A percentile compares a stretch with the other conserved stretches of the same genome.
These are phyloP conservation scores for Lasiurus borealis DNA, from an alignment of 2,113 vertebrate species.

Conservation along the genomic window DNA sequence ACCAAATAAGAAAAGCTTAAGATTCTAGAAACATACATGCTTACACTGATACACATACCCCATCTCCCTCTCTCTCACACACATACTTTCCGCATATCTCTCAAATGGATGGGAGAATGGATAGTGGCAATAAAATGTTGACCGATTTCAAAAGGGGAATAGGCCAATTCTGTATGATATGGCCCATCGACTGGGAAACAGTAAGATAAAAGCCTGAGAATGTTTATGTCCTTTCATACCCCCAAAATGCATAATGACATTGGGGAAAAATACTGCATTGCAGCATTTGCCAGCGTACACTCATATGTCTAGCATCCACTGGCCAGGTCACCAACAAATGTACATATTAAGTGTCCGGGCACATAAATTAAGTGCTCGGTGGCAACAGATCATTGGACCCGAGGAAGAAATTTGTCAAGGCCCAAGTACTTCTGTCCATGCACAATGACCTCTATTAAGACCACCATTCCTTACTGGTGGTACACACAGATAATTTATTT, in stretches of 20 bases:
- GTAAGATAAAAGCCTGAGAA: slow-evolving; percentile 12
- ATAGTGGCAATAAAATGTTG: slow-evolving; percentile 55
- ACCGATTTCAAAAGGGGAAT: slow-evolving; percentile 59
- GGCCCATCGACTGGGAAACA: slow-evolving; percentile 28
- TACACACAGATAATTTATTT: slow-evolving; percentile 59
- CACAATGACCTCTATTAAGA: slow-evolving; percentile 71
- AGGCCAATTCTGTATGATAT: slow-evolving; percentile 59
- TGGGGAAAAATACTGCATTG: slow-evolving; percentile 90
- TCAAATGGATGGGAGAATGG: slow-evolving; percentile 17
- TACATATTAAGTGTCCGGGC: slow-evolving; percentile 82
- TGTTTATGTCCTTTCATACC: slow-evolving; percentile 69
- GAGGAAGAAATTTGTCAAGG: slow-evolving; percentile 81
- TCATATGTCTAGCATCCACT: slow-evolving; percentile 82
- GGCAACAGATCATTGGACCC: slow-evolving; percentile 76
- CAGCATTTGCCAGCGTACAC: slow-evolving; percentile 86
- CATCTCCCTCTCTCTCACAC: not conserved
- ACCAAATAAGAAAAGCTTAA: slow-evolving; percentile 72
- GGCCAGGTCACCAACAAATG: slow-evolving; percentile 84
- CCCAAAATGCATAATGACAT: slow-evolving; percentile 87
- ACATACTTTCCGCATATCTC: not conserved
- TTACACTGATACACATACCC: not conserved
- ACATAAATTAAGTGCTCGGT: slow-evolving; percentile 81
- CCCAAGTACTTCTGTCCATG: slow-evolving; percentile 66
- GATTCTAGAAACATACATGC: slow-evolving; percentile 45
- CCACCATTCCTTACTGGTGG: slow-evolving; percentile 69